phyloP scores from a whole-genome alignment of 2,888 invertebrate genomes.

The Tiphia femorata region DNA sequence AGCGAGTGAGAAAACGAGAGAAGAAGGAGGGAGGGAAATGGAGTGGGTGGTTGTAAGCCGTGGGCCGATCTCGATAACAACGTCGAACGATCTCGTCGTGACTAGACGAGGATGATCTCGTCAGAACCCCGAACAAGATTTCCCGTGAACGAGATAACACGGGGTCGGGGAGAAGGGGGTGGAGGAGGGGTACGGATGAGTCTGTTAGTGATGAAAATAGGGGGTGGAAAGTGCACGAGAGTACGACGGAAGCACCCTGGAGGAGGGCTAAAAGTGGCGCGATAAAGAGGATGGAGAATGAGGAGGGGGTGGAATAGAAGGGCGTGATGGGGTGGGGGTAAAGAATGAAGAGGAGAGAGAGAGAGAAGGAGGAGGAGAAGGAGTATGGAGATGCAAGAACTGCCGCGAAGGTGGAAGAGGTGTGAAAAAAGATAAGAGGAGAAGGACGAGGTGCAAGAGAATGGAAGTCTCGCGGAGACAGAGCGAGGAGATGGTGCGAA shows the following conservation, averaged over 20 bases:
- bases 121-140: conserved; percentile 20
- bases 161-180: conserved; percentile 5
- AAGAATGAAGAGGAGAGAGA: background rate
- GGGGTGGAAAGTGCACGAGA: conserved; percentile 20
- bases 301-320: conserved; percentile 3
- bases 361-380: conserved; percentile 13
- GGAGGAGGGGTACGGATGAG: conserved; percentile 30
- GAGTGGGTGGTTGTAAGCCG: too few relatives aligned
- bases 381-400: background rate
- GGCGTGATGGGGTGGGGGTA: background rate
- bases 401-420: background rate
- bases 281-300: conserved; percentile 9
- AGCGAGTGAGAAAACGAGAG: too few relatives aligned
- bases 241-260: conserved; percentile 15
- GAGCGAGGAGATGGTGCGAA: conserved; percentile 19
- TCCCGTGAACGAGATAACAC: conserved; percentile 31
- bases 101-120: conserved; percentile 23
- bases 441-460: conserved; percentile 1
- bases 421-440: background rate
- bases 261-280: conserved; percentile 25
- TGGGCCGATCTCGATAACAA: background rate
- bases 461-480: conserved; percentile 10
- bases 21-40: too few relatives aligned
- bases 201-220: conserved; percentile 43
- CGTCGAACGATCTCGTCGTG: background rate